Evolutionary conservation across 2,113 vertebrate species (phyloP).

Genomic region (Syrrhaptes paradoxus): DNA sequence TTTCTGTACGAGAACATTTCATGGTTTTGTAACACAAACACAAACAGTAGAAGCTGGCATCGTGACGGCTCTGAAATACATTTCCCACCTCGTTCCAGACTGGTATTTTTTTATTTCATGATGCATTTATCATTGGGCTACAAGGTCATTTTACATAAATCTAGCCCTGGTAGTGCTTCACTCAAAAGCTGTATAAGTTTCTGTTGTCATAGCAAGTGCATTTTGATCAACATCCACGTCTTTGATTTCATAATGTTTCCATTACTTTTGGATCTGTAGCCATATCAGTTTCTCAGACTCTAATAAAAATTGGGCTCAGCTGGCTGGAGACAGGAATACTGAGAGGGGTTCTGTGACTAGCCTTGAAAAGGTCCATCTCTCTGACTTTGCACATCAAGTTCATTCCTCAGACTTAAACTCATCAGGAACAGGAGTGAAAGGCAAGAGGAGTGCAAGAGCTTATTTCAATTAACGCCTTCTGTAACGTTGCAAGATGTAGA

Average conservation of each 20-base stretch:
- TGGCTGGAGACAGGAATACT: neutral
- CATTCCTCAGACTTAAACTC: neutral
- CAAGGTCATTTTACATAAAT: neutral
- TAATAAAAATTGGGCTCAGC: neutral
- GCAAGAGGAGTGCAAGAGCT: neutral
- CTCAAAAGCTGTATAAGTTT: neutral
- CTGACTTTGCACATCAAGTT: neutral
- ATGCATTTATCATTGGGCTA: neutral
- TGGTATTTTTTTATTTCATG: neutral
- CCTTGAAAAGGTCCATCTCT: neutral
- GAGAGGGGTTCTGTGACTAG: neutral
- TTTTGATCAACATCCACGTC: neutral
- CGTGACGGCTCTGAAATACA: neutral
- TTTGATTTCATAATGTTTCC: neutral
- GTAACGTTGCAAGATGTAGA: neutral
- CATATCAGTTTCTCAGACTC: neutral
- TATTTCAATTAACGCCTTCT: neutral
- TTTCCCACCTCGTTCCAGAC: neutral
- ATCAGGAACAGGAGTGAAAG: neutral
- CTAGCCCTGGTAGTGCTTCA: neutral
- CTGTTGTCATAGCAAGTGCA: neutral
- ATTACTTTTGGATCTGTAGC: neutral
- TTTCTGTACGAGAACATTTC: neutral
- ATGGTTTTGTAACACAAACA: neutral
- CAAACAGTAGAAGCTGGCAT: neutral